Evolutionary conservation across 2,797 vertebrate genomes (phyloP), one percentile per base, ranked within the genome.

Genomic region (Cygnus olor): DNA sequence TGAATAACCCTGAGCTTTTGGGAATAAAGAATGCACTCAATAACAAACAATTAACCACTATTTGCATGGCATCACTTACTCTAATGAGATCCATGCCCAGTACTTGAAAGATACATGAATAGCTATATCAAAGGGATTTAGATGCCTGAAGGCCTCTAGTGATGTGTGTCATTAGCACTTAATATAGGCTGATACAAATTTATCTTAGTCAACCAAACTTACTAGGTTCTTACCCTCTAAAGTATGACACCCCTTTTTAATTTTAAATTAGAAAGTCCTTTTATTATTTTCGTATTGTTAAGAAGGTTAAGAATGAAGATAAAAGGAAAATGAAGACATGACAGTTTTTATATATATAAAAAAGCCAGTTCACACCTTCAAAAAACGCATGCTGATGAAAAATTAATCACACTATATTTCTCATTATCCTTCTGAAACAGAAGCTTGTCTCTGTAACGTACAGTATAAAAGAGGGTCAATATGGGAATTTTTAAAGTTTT

Each of bases 281-380:
- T 10, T 81, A 69, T 88, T 80, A 84, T 85, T 96, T 96, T 95
- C 42, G 94, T 95, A 84, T 80, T 73, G 27, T 80, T 86, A 80
- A 90, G 58, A 88, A 86, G 8, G 36, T 72, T 80, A 94, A 93
- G 63, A 94, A 58, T n/a, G 16, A 91, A 72, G 73, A 93, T 28
- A 47, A 81, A 94, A 86, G 32, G 57, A 71, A 94, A 72, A 92
- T 44, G 11, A 95, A 88, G 68, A 49, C 53, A 42, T 38, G 57
- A 21, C 21, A 58, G 5, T 44, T 57, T 71, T 57, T n/a, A 40
- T 57, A 66, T 27, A 71, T 18, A 66, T 19, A 7, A 14, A 58
- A 64, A 86, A 71, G 15, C 24, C 57, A 44, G 47, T 49, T 71
- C 4, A 8, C 28, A 45, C 16, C 83, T 94, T 51, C 22, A 74